These are phyloP conservation scores for Hoplodrina ambigua DNA, from an alignment of 2,888 invertebrate genomes.

Conservation along the genomic window DNA sequence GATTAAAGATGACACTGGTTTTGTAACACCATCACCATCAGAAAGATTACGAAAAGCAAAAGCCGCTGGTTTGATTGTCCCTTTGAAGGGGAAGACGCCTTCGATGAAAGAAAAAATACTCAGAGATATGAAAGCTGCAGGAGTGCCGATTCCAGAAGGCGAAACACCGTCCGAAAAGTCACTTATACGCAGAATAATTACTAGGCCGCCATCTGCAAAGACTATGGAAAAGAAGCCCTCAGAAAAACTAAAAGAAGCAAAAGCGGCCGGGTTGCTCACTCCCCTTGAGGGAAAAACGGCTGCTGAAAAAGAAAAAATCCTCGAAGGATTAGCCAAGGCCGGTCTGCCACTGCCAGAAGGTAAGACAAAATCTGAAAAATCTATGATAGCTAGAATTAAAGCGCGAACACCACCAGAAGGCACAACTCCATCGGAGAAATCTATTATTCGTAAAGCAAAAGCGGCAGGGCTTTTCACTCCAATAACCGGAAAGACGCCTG, in stretches of 20 bases:
- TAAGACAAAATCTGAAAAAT: conserved; percentile 60
- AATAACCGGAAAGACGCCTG: conserved; percentile 68
- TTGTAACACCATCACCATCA: conserved; percentile 37
- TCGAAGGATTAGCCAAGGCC: conserved; percentile 15
- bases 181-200: conserved; percentile 31
- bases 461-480: conserved; percentile 73
- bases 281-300: conserved; percentile 40
- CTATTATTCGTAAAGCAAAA: conserved; percentile 68
- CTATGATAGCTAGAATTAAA: conserved; percentile 32
- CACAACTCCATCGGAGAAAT: conserved; percentile 64
- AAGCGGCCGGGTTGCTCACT: conserved; percentile 31
- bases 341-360: conserved; percentile 44
- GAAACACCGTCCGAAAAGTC: conserved; percentile 37
- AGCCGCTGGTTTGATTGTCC: conserved; percentile 36
- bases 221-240: background rate
- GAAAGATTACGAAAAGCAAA: conserved; percentile 35
- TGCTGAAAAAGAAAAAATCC: conserved; percentile 27
- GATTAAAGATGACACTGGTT: conserved; percentile 45
- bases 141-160: conserved; percentile 48
- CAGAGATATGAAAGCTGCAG: conserved; percentile 55
- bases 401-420: conserved; percentile 30
- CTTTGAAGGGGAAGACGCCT: conserved; percentile 37
- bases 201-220: conserved; percentile 1
- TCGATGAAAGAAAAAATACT: conserved; percentile 64
- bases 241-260: conserved; percentile 24